Base-by-base conservation (phyloP, 2,797 vertebrate species). In the Tokudaia muenninki region DNA sequence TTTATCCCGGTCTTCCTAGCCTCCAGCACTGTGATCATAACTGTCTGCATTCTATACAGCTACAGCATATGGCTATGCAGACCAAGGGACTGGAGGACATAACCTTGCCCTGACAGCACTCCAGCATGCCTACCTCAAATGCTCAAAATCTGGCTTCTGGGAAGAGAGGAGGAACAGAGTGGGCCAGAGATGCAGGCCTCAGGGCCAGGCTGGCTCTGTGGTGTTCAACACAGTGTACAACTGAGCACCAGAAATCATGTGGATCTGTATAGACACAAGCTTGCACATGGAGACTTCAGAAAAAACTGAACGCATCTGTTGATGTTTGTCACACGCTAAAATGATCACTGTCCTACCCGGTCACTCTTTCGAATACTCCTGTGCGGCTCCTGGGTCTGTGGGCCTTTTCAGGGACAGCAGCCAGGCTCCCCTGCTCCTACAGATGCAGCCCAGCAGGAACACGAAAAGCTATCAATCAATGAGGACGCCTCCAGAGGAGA, bases 151-250 rank as follows among this genome's bases (percentile, higher is more conserved):
- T 10, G 50, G 72, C 80, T 80, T 2, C 31, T 3, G 31, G 31
- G 55, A 80, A 82, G 65, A 59, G 22, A 31, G 37, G 1, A 17
- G 0, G 7, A 0, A 13, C 14, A 1, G 11, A 37, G 34, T 29
- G 3, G 44, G 5, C 67, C 67, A 74, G 3, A 34, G 0, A 10
- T 2, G 57, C 5, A 65, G 55, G 1, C 59, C 24, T 6, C 26
- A 44, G 5, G 50, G 1, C 84, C 26, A 55, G 65, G 89, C 72
- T 80, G 61, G 14, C 0, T 34, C 57, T 31, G 1, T 4, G n/a
- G 34, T 3, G 44, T 3, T 19, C 67, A 19, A n/a, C 19, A 37
- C 0, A 0, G 6, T 70, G 50, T 52, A 16, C 29, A 2, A 1
- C 6, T 0, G 24, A n/a, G 41, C 78, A 22, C 77, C n/a, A 63